Evolutionary conservation across 2,113 vertebrate species (phyloP), one percentile per base, ranked within the genome.

Genomic region (Reinhardtius hippoglossoides): DNA sequence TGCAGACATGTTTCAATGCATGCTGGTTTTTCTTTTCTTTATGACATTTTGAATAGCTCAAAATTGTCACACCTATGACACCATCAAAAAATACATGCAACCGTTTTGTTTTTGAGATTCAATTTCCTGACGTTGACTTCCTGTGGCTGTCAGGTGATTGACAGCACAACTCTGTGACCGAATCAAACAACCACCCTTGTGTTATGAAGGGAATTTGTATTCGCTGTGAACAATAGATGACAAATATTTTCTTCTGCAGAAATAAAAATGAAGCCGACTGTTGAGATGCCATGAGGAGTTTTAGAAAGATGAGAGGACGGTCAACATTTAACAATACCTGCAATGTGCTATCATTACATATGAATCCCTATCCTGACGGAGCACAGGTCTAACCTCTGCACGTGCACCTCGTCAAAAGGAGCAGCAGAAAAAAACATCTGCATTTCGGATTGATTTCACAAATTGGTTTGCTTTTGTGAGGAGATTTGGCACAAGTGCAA

Each of bases 21-120:
- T 64, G 74, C 50, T 78, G 77, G 76, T 71, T 64, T 63, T 74
- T 72, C 18, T 52, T 31, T 31, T n/a, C 50, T 52, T n/a, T 52
- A 46, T 77, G 67, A 60, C 50, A 66, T 60, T 66, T 70, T 31
- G 31, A 77, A 61, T 60, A 40, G 50, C 24, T 48, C 61, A 15
- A 69, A 76, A 78, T 65, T 77, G 76, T 66, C 55, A 20, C 24
- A 12, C 9, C 21, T 18, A 26, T 72, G 24, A 27, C 54, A 13
- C 23, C 23, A 31, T 67, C 68, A 31, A 71, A 71, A 72, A 59
- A 67, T 2, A 57, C 35, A 52, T 24, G 5, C 26, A 46, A 59
- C 58, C 9, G 9, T 16, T 16, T 54, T 24, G 35, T 55, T 21
- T 58, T n/a, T 21, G 12, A 35, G 42, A 55, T 6, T 35, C 21